Evolutionary conservation across 2,113 vertebrate genomes (phyloP).

Genomic region (Ammodramus savannarum): DNA sequence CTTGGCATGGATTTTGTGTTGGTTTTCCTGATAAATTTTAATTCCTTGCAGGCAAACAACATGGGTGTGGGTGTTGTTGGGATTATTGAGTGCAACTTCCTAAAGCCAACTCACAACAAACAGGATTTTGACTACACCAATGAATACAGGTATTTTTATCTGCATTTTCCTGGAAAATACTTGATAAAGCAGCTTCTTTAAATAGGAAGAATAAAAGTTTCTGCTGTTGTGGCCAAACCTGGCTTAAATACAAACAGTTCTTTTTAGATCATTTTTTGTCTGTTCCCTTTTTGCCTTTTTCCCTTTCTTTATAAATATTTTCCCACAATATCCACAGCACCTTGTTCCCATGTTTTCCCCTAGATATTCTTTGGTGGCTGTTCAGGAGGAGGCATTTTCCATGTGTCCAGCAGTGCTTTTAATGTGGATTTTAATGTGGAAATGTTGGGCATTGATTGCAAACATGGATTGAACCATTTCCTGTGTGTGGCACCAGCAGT

Average conservation of each 20-base stretch:
- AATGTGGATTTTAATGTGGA: neutral
- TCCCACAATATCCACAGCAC: neutral
- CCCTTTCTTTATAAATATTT: neutral
- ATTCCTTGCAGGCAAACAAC: constrained; percentile 81
- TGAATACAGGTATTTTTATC: constrained; percentile 86
- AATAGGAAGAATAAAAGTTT: neutral
- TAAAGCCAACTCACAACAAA: constrained; percentile 96
- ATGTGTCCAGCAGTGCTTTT: neutral
- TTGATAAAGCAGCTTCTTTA: neutral
- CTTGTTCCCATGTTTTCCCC: neutral
- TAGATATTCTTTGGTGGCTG: neutral
- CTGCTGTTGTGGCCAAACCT: neutral
- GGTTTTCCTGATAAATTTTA: neutral
- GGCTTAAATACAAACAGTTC: neutral
- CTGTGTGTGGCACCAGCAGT: neutral
- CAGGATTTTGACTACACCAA: constrained; percentile 94
- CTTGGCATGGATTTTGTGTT: neutral
- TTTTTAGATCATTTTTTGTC: neutral
- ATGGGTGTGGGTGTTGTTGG: constrained; percentile 93
- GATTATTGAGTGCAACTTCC: constrained; percentile 91
- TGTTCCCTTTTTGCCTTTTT: neutral
- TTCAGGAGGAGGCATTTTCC: neutral
- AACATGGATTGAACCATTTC: neutral
- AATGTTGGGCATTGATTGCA: neutral
- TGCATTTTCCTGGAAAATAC: neutral